phyloP scores from a whole-genome alignment of 2,797 vertebrate species.

The Pristis pectinata region DNA sequence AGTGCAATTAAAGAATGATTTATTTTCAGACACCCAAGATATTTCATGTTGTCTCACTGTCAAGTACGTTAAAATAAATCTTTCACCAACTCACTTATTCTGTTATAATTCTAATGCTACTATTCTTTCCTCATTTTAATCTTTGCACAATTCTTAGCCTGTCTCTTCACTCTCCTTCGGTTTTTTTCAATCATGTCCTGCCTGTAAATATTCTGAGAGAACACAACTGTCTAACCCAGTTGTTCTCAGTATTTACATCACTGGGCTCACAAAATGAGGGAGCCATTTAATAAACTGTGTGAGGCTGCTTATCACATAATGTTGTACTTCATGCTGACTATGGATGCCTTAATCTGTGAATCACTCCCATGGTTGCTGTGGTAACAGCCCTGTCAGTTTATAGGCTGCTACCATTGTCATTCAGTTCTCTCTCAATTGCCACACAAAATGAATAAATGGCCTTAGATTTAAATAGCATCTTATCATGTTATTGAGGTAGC shows the following conservation, averaged over 20 bases:
- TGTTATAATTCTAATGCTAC: not conserved
- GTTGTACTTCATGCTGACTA: not conserved
- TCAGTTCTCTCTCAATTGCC: not conserved
- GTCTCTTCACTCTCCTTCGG: not conserved
- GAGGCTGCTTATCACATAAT: not conserved
- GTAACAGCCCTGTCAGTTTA: not conserved
- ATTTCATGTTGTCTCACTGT: not conserved
- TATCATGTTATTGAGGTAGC: not conserved
- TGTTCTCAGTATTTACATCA: not conserved
- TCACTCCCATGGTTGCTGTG: not conserved
- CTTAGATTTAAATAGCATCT: not conserved
- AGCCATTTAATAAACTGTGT: not conserved
- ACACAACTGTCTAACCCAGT: not conserved
- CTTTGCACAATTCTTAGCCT: not conserved
- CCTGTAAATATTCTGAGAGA: not conserved
- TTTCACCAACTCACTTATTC: not conserved
- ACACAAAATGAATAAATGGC: not conserved
- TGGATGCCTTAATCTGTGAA: not conserved
- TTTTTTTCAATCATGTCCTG: not conserved
- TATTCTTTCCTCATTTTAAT: not conserved
- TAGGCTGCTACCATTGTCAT: not conserved
- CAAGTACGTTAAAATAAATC: not conserved
- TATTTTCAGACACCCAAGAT: constrained; percentile 2
- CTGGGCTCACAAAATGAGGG: not conserved
- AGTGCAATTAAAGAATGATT: not conserved